Conservation (phyloP, 35 echinoderm and acorn worm species). For the Stichopus chloronotus region DNA sequence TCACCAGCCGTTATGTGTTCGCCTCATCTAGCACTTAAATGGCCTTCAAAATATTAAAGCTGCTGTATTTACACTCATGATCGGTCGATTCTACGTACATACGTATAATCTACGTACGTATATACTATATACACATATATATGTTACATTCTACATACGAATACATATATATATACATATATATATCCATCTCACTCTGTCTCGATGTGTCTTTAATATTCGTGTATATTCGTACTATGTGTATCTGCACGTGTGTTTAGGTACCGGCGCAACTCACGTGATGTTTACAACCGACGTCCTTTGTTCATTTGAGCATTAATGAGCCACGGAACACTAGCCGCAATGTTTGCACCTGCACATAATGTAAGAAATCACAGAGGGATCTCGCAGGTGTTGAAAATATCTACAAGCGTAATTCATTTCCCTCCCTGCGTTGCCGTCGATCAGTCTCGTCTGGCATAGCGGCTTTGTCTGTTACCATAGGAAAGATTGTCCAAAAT, state of each 20-base stretch:
- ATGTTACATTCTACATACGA: neutral
- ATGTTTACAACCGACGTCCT: neutral
- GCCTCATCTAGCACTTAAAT: no score
- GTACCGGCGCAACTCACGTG: neutral
- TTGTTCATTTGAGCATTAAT: neutral
- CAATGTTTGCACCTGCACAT: neutral
- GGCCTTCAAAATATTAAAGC: no score
- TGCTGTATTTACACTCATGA: no score
- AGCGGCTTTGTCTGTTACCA: no score
- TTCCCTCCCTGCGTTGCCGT: no score
- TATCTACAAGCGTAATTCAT: neutral
- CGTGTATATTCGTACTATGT: no score
- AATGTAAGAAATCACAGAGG: neutral
- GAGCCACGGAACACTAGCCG: neutral
- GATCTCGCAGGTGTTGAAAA: neutral
- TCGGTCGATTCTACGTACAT: neutral
- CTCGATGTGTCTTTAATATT: no score
- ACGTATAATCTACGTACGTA: neutral
- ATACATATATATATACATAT: neutral
- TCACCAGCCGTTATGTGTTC: no score
- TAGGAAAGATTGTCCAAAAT: neutral
- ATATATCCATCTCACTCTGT: no score
- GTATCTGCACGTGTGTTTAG: no score
- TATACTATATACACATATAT: neutral
- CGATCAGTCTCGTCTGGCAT: neutral